Conservation (phyloP, 2,797 vertebrate genomes). For the Numenius phaeopus region DNA sequence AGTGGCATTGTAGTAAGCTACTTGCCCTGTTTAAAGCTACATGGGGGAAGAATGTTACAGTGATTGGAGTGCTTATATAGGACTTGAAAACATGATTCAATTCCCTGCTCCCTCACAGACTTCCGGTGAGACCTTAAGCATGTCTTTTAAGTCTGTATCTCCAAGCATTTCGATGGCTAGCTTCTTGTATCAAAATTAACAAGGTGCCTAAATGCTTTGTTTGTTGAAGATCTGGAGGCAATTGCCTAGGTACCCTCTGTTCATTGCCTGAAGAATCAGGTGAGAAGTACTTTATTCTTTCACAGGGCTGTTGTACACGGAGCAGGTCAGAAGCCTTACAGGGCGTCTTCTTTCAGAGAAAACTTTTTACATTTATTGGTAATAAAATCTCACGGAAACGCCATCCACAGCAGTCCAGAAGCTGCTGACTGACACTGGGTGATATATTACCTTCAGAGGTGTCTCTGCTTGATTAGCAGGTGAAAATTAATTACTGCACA, state of each 20-base stretch:
- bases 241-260: background rate
- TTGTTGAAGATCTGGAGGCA: background rate
- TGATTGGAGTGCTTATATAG: background rate
- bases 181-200: background rate
- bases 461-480: background rate
- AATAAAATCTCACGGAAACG: background rate
- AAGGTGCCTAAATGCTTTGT: background rate
- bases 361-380: background rate
- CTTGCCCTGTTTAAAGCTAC: background rate
- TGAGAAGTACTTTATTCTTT: background rate
- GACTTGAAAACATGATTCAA: background rate
- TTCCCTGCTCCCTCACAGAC: background rate
- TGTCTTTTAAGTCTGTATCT: background rate
- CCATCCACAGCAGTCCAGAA: background rate
- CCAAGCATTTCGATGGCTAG: background rate
- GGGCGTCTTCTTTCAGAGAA: background rate
- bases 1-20: background rate
- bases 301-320: fast-evolving
- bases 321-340: background rate
- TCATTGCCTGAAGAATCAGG: background rate
- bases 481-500: conserved; percentile 36
- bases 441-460: conserved; percentile 1
- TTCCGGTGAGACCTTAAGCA: background rate
- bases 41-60: background rate
- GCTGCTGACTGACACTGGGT: background rate